Conservation (phyloP, 1,140 invertebrate species). For the Mylabris phalerata region DNA sequence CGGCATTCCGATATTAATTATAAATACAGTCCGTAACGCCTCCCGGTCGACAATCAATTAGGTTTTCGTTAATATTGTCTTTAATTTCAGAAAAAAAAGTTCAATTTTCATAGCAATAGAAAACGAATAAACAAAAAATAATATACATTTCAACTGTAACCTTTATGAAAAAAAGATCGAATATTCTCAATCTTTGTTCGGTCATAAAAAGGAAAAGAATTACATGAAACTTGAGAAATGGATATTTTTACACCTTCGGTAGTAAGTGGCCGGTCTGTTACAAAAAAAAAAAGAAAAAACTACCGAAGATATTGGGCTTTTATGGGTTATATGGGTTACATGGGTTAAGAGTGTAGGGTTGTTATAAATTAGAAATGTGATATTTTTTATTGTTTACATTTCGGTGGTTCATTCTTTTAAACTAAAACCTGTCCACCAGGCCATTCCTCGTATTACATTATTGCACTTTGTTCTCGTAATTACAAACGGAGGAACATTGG, state of each 20-base stretch:
- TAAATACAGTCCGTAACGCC: too few relatives aligned
- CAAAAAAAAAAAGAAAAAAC: not conserved
- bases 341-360: constrained; percentile 14
- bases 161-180: too few relatives aligned
- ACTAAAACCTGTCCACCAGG: constrained; percentile 1
- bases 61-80: too few relatives aligned
- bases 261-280: constrained; percentile 11
- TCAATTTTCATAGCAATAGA: too few relatives aligned
- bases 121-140: too few relatives aligned
- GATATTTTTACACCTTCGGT: constrained; percentile 15
- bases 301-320: constrained; percentile 7
- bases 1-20: too few relatives aligned
- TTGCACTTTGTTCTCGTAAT: not conserved
- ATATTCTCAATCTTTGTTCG: too few relatives aligned
- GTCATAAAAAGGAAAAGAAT: not conserved
- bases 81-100: too few relatives aligned
- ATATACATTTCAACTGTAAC: too few relatives aligned
- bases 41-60: too few relatives aligned
- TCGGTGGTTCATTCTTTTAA: constrained; percentile 10
- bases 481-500: not conserved
- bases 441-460: not conserved
- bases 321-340: constrained; percentile 7
- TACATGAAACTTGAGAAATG: constrained; percentile 11
- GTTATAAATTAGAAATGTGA: constrained; percentile 18
- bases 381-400: constrained; percentile 14